Conservation (phyloP, 2,888 invertebrate species). For the Papilio gigon region DNA sequence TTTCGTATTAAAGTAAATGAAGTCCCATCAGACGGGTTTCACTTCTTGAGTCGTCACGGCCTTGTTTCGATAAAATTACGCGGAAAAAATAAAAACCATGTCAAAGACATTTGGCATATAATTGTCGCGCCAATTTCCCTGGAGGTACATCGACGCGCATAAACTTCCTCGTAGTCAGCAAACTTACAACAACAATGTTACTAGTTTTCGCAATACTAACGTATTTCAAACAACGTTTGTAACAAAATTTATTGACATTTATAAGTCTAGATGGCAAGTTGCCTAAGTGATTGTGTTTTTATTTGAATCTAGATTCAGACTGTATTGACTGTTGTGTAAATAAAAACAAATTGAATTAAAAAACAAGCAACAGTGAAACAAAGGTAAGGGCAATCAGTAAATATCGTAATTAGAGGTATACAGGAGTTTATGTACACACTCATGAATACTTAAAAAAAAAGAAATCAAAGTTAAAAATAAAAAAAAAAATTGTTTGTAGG, state of each 20-base stretch:
- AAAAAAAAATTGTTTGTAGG: too few species aligned
- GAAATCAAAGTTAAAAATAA: too few species aligned
- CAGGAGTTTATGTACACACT: too few species aligned
- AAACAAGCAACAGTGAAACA: not conserved
- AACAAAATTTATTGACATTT: constrained; percentile 23
- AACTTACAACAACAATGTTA: constrained; percentile 32
- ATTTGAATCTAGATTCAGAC: not conserved
- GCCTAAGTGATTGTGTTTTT: constrained; percentile 24
- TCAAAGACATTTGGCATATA: constrained; percentile 17
- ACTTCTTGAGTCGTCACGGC: too few species aligned
- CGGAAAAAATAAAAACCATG: constrained; percentile 13
- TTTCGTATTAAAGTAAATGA: too few species aligned
- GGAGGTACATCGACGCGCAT: constrained; percentile 1
- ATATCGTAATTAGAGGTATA: too few species aligned
- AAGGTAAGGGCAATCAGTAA: too few species aligned
- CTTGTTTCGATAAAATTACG: not conserved
- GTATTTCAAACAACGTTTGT: constrained; percentile 29
- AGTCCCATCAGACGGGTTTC: too few species aligned
- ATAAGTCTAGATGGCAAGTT: constrained; percentile 30
- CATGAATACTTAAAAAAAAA: too few species aligned
- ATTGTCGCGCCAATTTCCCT: constrained; percentile 16
- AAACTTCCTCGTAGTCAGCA: constrained; percentile 16
- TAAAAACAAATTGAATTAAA: constrained; percentile 5
- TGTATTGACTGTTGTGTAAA: not conserved
- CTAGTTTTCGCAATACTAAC: constrained; percentile 19